A percentile compares a stretch with the other conserved stretches of the same genome.
phyloP scores from a whole-genome alignment of 2,888 invertebrate species.

The Polyploca ridens region DNA sequence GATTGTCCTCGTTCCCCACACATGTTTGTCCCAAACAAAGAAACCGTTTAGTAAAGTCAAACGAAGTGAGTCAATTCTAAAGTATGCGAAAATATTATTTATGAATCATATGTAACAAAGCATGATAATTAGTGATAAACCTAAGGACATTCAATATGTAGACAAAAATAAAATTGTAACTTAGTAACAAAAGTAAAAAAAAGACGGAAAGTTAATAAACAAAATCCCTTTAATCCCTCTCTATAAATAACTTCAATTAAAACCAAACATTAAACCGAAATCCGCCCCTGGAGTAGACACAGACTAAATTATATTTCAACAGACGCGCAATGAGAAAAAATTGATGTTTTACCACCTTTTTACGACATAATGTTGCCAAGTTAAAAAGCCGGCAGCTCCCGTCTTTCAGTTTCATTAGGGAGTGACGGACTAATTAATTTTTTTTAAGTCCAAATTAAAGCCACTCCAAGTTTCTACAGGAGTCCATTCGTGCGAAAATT shows the following conservation, averaged over 20 bases:
- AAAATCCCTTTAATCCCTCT: background rate
- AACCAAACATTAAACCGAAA: background rate
- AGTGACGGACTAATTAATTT: constrained; percentile 75
- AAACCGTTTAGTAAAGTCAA: too few relatives aligned
- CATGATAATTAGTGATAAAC: too few relatives aligned
- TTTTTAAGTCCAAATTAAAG: constrained; percentile 63
- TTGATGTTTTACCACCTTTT: constrained; percentile 42
- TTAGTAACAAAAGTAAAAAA: background rate
- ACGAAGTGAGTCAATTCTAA: too few relatives aligned
- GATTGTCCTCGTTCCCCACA: too few relatives aligned
- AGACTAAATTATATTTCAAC: background rate
- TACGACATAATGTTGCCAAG: constrained; percentile 47
- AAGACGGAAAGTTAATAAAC: background rate
- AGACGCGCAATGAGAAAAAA: constrained; percentile 12
- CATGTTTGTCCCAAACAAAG: too few relatives aligned
- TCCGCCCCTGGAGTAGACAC: background rate
- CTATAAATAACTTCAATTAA: constrained; percentile 1
- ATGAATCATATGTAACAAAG: too few relatives aligned
- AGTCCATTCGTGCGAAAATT: constrained; percentile 71
- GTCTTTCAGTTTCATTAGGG: constrained; percentile 54
- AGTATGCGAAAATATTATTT: too few relatives aligned
- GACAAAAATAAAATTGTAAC: too few relatives aligned
- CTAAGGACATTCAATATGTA: too few relatives aligned
- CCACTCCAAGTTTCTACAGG: constrained; percentile 43
- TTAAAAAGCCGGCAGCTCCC: constrained; percentile 29